Base-by-base conservation (phyloP, 30 jellyfish, hydroid and myxozoan genomes). In the Aurelia aurita complex sp. Pacific region DNA sequence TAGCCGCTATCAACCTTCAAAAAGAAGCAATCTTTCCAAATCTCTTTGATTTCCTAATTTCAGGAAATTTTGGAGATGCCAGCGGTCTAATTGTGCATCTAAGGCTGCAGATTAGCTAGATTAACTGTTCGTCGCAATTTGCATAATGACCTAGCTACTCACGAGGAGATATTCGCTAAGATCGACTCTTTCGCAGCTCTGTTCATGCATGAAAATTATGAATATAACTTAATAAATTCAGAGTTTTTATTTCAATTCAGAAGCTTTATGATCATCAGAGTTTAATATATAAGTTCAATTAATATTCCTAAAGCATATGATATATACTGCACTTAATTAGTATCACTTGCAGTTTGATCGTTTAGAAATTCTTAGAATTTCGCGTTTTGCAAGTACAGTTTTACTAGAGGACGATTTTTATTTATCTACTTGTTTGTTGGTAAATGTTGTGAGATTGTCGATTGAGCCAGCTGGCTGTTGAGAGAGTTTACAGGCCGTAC, bases 251-350 rank as follows among this genome's bases (percentile, higher is more conserved):
- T 71, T 84, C 73, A 73, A 62, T 54, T 67, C 69, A 15, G 60
- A 36, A 32, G 74, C 77, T 66, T 66, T 67, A 69, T 67, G 60
- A 73, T 62, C 73, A 67, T 63, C 82, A 72, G 70, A 57, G 79
- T 60, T 84, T 73, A 84, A 84, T 84, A 84, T 84, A 84, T 84
- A 73, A 19, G 87, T 84, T 84, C 85, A 1, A 62, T 17, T 50
- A 67, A 55, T 77, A 77, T 55, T 67, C 38, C 38, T 16, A 33
- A 64, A 43, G 88, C 82, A 72, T 73, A 17, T 43, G 69, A 72
- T 84, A 73, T 72, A 73, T 61, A 67, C 65, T 67, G 93, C 87
- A 73, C 89, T 66, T 67, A 50, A 2, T 55, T 59, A 61, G 70
- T 13, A 11, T 36, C 46, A 51, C 52, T 79, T 79, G 35, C 80